Percentiles rank a stretch among this genome's conserved stretches.
Evolutionary conservation across 2,113 vertebrate species (phyloP).

Genomic region (Tragelaphus imberbis): DNA sequence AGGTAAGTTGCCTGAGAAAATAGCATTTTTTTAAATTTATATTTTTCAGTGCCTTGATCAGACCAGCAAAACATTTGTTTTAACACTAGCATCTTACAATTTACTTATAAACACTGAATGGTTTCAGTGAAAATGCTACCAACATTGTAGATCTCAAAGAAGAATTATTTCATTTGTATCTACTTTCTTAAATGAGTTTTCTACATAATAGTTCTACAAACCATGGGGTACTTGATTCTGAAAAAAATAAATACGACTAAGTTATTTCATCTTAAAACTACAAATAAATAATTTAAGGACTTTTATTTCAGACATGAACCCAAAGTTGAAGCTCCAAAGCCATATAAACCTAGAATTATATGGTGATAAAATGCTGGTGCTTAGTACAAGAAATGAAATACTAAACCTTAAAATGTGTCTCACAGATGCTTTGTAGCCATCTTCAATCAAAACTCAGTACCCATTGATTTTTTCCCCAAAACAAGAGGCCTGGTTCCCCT

Average conservation of each 20-base stretch:
- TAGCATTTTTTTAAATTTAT: neutral
- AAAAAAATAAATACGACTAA: slow-evolving; percentile 42
- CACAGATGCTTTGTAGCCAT: slow-evolving; percentile 63
- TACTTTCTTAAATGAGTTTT: slow-evolving; percentile 29
- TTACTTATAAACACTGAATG: neutral
- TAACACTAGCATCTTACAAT: neutral
- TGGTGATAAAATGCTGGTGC: slow-evolving; percentile 66
- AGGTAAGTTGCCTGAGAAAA: slow-evolving; percentile 14
- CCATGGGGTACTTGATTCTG: slow-evolving; percentile 5
- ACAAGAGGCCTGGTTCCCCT: neutral
- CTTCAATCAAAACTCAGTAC: slow-evolving; percentile 65
- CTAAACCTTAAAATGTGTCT: slow-evolving; percentile 60
- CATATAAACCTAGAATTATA: slow-evolving; percentile 72
- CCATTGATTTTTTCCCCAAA: slow-evolving; percentile 53
- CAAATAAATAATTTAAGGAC: slow-evolving; percentile 68
- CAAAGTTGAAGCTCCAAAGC: slow-evolving; percentile 55
- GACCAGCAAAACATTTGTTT: slow-evolving; percentile 3
- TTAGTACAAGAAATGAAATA: slow-evolving; percentile 69
- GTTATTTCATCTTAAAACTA: slow-evolving; percentile 65
- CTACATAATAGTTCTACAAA: slow-evolving; percentile 32
- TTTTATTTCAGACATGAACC: slow-evolving; percentile 64
- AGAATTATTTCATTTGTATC: slow-evolving; percentile 26
- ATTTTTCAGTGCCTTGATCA: neutral
- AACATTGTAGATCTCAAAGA: neutral
- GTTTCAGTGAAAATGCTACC: slow-evolving; percentile 1